Percentiles rank a stretch among this genome's conserved stretches.
Evolutionary conservation across 53 echinoderm and acorn worm species (phyloP).

Genomic region (Mesocentrotus franciscanus): DNA sequence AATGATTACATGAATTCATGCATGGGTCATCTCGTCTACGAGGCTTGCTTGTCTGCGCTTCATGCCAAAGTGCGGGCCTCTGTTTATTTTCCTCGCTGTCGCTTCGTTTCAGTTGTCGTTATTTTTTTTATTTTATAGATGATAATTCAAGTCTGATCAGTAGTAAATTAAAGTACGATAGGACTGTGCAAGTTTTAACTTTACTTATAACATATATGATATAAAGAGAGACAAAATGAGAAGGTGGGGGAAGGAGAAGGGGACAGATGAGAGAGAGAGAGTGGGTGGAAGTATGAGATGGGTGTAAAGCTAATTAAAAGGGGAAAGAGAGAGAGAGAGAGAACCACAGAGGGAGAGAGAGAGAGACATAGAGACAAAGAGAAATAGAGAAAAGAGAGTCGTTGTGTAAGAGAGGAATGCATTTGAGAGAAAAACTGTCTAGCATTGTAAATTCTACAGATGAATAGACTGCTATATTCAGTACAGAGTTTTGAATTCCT

Average conservation of each 20-base stretch:
- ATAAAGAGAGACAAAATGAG: not conserved
- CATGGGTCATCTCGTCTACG: not conserved
- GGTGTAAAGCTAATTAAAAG: no score
- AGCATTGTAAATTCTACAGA: no score
- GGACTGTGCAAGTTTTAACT: no score
- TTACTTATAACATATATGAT: no score
- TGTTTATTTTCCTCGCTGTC: not conserved
- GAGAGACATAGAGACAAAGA: not conserved
- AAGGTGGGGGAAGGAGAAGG: not conserved
- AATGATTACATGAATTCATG: conserved; percentile 34
- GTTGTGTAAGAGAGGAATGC: no score
- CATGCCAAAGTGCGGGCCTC: not conserved
- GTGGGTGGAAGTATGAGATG: not conserved
- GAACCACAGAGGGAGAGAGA: not conserved
- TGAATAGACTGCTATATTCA: no score
- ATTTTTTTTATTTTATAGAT: not conserved
- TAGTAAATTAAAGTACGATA: not conserved
- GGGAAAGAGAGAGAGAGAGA: not conserved
- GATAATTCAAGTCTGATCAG: not conserved
- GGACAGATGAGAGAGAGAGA: not conserved
- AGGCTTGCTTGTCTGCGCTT: not conserved
- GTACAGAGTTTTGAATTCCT: no score
- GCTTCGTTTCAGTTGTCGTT: not conserved
- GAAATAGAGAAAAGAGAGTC: no score
- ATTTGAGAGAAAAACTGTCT: no score